Evolutionary conservation across 2,113 vertebrate species (phyloP).

Genomic region (Chloebia gouldiae): DNA sequence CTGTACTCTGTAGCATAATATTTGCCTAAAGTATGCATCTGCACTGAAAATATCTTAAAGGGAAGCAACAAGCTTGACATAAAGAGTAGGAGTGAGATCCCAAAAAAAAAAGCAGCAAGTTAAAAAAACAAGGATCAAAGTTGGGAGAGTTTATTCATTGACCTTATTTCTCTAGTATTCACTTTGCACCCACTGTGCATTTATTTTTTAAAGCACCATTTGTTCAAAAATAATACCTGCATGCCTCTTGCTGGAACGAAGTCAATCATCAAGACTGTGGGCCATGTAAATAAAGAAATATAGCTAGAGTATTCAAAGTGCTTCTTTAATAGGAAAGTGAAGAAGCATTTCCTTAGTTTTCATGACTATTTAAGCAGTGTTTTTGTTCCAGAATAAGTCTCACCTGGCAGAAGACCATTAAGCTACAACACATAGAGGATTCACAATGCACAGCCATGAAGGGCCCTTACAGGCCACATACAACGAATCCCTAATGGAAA

Average conservation of each 20-base stretch:
- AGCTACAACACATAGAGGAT: not conserved
- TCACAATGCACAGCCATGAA: not conserved
- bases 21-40: not conserved
- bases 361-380: not conserved
- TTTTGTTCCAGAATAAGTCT: not conserved
- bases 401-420: not conserved
- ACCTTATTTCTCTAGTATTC: not conserved
- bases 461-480: not conserved
- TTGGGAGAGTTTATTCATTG: not conserved
- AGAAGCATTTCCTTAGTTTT: not conserved
- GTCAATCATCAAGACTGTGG: not conserved
- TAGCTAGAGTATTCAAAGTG: not conserved
- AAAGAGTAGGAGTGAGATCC: not conserved
- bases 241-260: not conserved
- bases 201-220: not conserved
- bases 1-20: not conserved
- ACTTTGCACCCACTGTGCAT: not conserved
- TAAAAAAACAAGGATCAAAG: not conserved
- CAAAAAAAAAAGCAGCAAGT: not conserved
- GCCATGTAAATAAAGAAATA: not conserved
- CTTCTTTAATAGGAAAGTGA: not conserved
- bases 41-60: not conserved
- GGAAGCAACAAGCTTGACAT: not conserved
- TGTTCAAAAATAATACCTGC: not conserved
- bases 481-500: not conserved